A percentile compares a stretch with the other conserved stretches of the same genome.
Conservation (phyloP, 2,797 vertebrate genomes). For the Halcyon chelicuti region DNA sequence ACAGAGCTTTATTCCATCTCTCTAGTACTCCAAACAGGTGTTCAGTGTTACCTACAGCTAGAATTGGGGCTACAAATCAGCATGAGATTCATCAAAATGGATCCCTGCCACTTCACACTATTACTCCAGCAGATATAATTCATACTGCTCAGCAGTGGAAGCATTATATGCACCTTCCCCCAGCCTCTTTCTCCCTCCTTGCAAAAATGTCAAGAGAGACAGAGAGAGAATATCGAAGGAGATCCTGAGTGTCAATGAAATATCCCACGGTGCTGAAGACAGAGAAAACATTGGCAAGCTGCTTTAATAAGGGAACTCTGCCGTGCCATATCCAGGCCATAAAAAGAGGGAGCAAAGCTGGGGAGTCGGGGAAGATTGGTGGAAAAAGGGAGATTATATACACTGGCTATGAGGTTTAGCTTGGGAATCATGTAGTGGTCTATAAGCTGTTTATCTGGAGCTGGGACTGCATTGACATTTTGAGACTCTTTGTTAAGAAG, state of each 20-base stretch:
- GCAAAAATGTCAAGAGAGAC: conserved; percentile 72
- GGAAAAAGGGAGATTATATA: background rate
- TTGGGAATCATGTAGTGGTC: background rate
- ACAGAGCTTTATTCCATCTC: conserved; percentile 34
- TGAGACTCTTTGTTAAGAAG: background rate
- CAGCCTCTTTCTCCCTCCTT: conserved; percentile 57
- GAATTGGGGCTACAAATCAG: conserved; percentile 73
- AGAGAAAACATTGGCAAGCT: conserved; percentile 74
- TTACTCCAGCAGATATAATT: conserved; percentile 73
- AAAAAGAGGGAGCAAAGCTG: conserved; percentile 46
- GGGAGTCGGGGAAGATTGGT: background rate
- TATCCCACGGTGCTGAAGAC: conserved; percentile 67
- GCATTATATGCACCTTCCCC: conserved; percentile 56
- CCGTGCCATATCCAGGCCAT: background rate
- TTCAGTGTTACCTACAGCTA: conserved; percentile 72
- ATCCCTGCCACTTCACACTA: conserved; percentile 72
- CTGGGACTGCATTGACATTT: background rate
- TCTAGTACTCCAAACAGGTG: conserved; percentile 72
- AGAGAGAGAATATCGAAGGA: conserved; percentile 73
- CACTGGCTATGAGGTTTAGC: background rate
- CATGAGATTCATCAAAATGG: conserved; percentile 72
- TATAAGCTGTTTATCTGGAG: background rate
- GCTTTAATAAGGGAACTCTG: conserved; percentile 66
- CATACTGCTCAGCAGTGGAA: conserved; percentile 71
- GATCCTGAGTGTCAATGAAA: conserved; percentile 68